A percentile compares a stretch with the other conserved stretches of the same genome.
Conservation (phyloP, 2,888 invertebrate genomes). For the Aphidoletes aphidimyza region DNA sequence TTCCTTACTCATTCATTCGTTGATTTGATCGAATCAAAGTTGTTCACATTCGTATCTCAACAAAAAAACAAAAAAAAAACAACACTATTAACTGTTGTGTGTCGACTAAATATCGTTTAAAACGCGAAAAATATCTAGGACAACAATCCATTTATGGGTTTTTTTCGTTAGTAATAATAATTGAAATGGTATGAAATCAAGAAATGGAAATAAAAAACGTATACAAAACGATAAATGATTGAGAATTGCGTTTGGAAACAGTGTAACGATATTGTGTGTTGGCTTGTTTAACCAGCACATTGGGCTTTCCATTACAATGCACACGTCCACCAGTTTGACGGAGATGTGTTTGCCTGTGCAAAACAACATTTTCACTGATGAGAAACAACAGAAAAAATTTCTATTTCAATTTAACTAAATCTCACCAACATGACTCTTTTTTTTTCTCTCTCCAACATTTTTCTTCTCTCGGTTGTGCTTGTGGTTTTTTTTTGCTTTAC, state of each 20-base stretch:
- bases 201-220: slow-evolving; percentile 30
- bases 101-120: slow-evolving; percentile 25
- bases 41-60: slow-evolving; percentile 4
- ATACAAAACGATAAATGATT: neutral
- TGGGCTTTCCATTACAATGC: neutral
- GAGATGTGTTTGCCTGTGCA: neutral
- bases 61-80: slow-evolving; percentile 16
- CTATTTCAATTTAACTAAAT: slow-evolving; percentile 19
- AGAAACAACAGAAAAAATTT: slow-evolving; percentile 30
- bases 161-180: slow-evolving; percentile 45
- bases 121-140: slow-evolving; percentile 43
- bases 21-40: neutral
- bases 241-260: neutral
- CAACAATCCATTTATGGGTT: slow-evolving; percentile 48
- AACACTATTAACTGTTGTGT: slow-evolving; percentile 41
- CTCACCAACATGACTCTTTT: slow-evolving; percentile 2
- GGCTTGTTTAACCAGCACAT: neutral
- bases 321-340: neutral
- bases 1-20: neutral
- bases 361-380: slow-evolving; percentile 48
- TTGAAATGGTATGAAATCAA: slow-evolving; percentile 13
- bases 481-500: neutral
- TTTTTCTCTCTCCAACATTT: neutral
- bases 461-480: no score
- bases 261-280: neutral